A percentile compares a stretch with the other conserved stretches of the same genome.
Evolutionary conservation across 1,140 invertebrate genomes (phyloP).

Genomic region (Dendroctonus ponderosae): DNA sequence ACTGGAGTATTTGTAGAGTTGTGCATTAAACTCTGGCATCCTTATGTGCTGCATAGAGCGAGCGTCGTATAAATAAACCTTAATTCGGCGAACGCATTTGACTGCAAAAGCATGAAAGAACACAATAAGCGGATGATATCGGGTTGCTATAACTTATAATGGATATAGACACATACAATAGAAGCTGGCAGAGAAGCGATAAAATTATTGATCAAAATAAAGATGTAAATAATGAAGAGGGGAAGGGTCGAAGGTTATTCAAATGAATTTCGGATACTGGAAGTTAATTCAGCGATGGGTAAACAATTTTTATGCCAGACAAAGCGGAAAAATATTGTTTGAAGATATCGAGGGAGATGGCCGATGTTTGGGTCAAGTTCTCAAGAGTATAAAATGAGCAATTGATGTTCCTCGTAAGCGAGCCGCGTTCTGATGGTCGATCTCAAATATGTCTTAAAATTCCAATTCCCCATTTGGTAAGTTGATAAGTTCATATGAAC

Average conservation of each 20-base stretch:
- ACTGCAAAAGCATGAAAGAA: conserved; percentile 34
- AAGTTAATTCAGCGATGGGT: conserved; percentile 24
- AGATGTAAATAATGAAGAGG: conserved; percentile 45
- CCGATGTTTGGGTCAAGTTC: too few relatives aligned
- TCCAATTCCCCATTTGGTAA: too few relatives aligned
- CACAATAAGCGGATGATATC: conserved; percentile 42
- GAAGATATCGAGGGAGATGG: too few relatives aligned
- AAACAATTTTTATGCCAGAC: too few relatives aligned
- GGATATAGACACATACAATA: conserved; percentile 41
- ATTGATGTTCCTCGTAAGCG: too few relatives aligned
- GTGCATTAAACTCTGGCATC: conserved; percentile 12
- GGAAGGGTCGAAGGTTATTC: conserved; percentile 44
- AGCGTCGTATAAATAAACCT: conserved; percentile 23
- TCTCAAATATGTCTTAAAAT: too few relatives aligned
- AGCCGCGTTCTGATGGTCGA: too few relatives aligned
- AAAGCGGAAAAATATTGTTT: too few relatives aligned
- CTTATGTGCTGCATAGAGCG: conserved; percentile 16
- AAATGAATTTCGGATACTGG: conserved; percentile 36
- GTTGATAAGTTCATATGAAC: too few relatives aligned
- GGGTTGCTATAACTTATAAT: conserved; percentile 42
- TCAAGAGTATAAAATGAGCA: too few relatives aligned
- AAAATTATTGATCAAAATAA: conserved; percentile 44
- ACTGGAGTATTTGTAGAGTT: not conserved
- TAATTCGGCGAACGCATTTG: conserved; percentile 21
- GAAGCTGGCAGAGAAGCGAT: conserved; percentile 36